Conservation (phyloP, 2,888 invertebrate genomes). For the Polymixis flavicincta region DNA sequence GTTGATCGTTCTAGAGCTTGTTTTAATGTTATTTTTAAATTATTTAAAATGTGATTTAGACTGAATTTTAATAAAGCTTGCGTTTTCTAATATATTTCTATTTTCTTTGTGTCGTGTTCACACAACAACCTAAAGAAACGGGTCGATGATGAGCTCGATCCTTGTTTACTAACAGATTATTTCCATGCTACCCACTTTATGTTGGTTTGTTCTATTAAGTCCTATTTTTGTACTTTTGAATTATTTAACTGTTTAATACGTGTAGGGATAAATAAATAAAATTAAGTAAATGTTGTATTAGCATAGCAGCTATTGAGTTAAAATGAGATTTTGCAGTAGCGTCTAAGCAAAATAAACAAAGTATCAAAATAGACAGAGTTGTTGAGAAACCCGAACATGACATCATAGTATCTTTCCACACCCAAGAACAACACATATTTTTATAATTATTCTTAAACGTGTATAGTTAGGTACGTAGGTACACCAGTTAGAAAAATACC, state of each 20-base stretch:
- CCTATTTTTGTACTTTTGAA: constrained; percentile 21
- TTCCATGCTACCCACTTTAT: constrained; percentile 60
- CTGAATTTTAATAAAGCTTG: constrained; percentile 90
- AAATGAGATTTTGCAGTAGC: constrained; percentile 40
- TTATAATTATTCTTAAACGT: no score
- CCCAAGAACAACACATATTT: constrained; percentile 41
- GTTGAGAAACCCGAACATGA: constrained; percentile 55
- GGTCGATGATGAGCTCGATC: constrained; percentile 85
- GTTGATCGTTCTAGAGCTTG: constrained; percentile 81
- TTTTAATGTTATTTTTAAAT: constrained; percentile 80
- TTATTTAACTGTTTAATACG: constrained; percentile 6
- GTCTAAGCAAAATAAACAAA: constrained; percentile 65
- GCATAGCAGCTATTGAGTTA: constrained; percentile 21
- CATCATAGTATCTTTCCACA: constrained; percentile 51
- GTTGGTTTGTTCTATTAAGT: constrained; percentile 56
- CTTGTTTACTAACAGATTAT: constrained; percentile 78
- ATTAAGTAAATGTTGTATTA: constrained; percentile 10
- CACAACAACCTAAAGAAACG: constrained; percentile 69
- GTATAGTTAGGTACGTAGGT: no score
- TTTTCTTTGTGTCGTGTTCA: constrained; percentile 81
- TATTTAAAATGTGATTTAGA: constrained; percentile 86
- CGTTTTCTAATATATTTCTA: constrained; percentile 83
- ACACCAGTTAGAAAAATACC: constrained; percentile 31
- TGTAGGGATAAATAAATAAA: constrained; percentile 14
- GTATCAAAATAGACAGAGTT: constrained; percentile 58